Conservation (phyloP, 23 tunicate species). For the Diplosoma virens region DNA sequence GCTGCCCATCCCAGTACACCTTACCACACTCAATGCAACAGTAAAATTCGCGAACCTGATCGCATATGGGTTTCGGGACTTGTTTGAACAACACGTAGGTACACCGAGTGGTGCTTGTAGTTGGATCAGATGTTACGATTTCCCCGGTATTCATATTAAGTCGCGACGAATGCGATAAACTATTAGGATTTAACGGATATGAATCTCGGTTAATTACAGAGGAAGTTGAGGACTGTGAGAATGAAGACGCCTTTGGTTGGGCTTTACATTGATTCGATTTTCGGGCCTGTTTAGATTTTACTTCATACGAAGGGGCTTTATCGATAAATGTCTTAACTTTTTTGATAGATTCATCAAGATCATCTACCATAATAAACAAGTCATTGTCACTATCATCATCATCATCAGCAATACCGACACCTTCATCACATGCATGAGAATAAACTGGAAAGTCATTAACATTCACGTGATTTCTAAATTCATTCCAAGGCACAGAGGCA, state of each 20-base stretch:
- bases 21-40: constrained; percentile 83
- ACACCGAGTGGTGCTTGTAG: not conserved
- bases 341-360: not conserved
- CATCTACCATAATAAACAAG: not conserved
- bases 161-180: constrained; percentile 34
- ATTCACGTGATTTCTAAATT: constrained; percentile 1
- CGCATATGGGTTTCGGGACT: constrained; percentile 53
- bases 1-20: constrained; percentile 81
- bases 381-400: constrained; percentile 25
- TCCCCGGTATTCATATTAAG: constrained; percentile 28
- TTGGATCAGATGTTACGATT: constrained; percentile 33
- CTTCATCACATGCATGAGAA: not conserved
- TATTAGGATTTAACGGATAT: constrained; percentile 49
- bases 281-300: too few relatives aligned
- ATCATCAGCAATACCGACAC: not conserved
- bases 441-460: too few relatives aligned
- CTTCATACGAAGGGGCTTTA: too few relatives aligned
- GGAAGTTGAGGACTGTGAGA: not conserved
- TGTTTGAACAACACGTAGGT: constrained; percentile 37
- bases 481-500: constrained; percentile 27
- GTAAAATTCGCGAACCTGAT: constrained; percentile 40
- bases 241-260: not conserved
- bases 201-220: not conserved
- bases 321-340: not conserved
- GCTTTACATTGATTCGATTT: not conserved